Conservation (phyloP, 2,797 vertebrate species). For the Diceros bicornis region DNA sequence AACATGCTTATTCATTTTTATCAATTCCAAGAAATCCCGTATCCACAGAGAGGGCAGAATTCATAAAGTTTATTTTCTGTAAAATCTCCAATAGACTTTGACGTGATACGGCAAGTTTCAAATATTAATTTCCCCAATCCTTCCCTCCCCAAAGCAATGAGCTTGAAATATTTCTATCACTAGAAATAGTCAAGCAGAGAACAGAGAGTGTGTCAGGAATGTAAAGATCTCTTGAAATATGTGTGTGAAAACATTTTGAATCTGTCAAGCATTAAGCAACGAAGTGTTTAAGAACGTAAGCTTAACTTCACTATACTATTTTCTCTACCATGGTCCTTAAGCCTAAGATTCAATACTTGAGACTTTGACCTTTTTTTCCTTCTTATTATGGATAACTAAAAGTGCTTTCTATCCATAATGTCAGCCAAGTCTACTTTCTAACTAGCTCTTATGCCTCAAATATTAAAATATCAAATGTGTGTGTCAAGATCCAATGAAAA, state of each 20-base stretch:
- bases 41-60: neutral
- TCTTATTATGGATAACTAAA: constrained; percentile 15
- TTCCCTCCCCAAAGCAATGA: neutral
- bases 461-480: constrained; percentile 68
- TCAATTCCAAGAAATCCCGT: neutral
- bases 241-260: neutral
- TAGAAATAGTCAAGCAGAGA: neutral
- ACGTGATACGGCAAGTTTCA: neutral
- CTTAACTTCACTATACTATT: neutral
- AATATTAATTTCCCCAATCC: neutral
- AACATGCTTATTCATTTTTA: neutral
- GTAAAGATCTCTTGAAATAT: neutral
- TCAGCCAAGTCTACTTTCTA: constrained; percentile 31
- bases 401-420: constrained; percentile 8
- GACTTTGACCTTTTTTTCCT: neutral
- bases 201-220: neutral
- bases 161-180: neutral
- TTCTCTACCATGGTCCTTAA: neutral
- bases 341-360: constrained; percentile 11
- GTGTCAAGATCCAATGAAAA: constrained; percentile 56
- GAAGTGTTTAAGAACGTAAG: neutral
- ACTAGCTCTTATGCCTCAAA: neutral
- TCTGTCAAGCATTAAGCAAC: neutral
- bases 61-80: neutral
- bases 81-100: neutral